Base-by-base conservation (phyloP, 2,113 vertebrate species). In the Lampris megalopsis region DNA sequence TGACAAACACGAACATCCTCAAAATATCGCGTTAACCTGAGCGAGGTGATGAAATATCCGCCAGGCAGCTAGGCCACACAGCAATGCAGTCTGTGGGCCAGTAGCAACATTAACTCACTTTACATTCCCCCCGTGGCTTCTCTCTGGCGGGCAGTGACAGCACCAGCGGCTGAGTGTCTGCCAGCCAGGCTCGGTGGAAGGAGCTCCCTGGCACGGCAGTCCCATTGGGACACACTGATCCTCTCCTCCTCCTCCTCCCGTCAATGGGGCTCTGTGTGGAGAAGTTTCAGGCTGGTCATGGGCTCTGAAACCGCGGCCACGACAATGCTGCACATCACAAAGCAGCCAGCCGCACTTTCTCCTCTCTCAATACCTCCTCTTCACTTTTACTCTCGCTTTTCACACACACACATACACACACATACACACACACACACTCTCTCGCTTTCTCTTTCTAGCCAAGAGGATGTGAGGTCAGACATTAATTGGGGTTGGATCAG, bases 211-310 rank as follows among this genome's bases (percentile, higher is more conserved):
- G 80, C 77, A 82, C 89, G 53, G 76, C 68, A 24, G 74, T 59
- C 58, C 83, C 48, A 0, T 73, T 7, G 75, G 56, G 77, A 57
- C 81, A 38, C 75, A 52, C 47, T 38, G 64, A 80, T 50, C 67
- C 78, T 56, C 52, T 69, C 62, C 75, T 70, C 65, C 6, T 41
- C 77, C 37, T 9, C 10, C 4, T 24, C 36, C 60, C 41, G 37
- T 80, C 81, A 80, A 63, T 59, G 86, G 81, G 71, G 71, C 74
- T 82, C 85, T 87, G 82, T 85, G 65, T 81, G 61, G 53, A 1
- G 42, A 24, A 24, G 63, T 9, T 53, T 45, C 64, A 45, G 52
- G 48, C 75, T 67, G 5, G 38, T 64, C 72, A 3, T 77, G 8
- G 63, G 9, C 52, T 57, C 61, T 58, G 4, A 40, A 60, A 52